phyloP scores from a whole-genome alignment of 2,113 vertebrate genomes.

The Tursiops truncatus region DNA sequence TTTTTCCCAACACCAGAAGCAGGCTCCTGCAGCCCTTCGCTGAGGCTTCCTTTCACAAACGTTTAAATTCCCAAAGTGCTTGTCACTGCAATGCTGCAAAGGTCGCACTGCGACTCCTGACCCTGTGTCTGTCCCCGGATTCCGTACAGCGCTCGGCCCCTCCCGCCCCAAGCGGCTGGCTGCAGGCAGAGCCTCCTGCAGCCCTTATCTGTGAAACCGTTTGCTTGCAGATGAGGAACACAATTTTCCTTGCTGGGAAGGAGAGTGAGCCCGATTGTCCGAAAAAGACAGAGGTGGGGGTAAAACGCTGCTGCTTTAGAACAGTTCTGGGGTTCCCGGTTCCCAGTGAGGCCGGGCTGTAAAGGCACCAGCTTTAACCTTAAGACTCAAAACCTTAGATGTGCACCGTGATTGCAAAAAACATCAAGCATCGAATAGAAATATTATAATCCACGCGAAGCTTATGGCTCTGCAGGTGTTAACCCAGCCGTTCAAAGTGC shows the following conservation, averaged over 20 bases:
- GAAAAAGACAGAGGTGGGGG: neutral
- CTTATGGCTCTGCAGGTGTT: slow-evolving; percentile 46
- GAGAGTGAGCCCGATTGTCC: neutral
- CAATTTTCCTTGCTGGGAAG: neutral
- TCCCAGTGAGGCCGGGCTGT: slow-evolving; percentile 62
- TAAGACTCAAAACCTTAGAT: slow-evolving; percentile 23
- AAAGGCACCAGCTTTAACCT: slow-evolving; percentile 30
- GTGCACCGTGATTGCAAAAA: slow-evolving; percentile 11
- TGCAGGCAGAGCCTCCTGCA: neutral
- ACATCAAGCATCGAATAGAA: slow-evolving; percentile 59
- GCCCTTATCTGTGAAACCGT: neutral
- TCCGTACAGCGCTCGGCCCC: slow-evolving; percentile 11
- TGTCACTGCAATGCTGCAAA: slow-evolving; percentile 27
- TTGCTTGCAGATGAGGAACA: slow-evolving; percentile 51
- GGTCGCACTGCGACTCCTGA: slow-evolving; percentile 57
- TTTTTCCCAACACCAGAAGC: slow-evolving; percentile 44
- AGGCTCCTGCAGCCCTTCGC: neutral
- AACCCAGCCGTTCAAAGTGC: slow-evolving; percentile 55
- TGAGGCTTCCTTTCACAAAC: slow-evolving; percentile 46
- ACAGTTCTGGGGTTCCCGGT: neutral
- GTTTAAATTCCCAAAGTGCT: slow-evolving; percentile 73
- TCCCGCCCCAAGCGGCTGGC: neutral
- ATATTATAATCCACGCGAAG: slow-evolving; percentile 37
- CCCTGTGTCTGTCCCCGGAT: neutral
- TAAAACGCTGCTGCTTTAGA: slow-evolving; percentile 41